Percentiles rank a stretch among this genome's conserved stretches.
Conservation (phyloP, 1,140 invertebrate genomes). For the Microplitis mediator region DNA sequence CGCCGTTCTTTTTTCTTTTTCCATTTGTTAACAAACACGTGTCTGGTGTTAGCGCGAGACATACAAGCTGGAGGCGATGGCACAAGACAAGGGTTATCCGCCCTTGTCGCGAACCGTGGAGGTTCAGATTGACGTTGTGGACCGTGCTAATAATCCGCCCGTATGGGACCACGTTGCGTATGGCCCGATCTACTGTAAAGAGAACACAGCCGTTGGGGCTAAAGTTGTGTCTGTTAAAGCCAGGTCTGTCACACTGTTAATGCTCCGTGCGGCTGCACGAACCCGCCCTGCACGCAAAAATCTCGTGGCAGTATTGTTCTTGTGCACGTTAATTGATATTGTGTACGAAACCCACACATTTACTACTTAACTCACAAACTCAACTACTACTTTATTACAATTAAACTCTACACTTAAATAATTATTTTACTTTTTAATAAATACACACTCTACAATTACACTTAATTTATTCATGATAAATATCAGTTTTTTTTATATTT, state of each 20-base stretch:
- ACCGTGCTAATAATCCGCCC: conserved; percentile 95
- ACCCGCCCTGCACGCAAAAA: conserved; percentile 59
- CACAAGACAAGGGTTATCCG: conserved; percentile 93
- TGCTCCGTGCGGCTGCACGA: conserved; percentile 61
- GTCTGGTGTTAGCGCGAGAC: conserved; percentile 82
- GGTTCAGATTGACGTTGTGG: conserved; percentile 96
- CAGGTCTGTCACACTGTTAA: conserved; percentile 81
- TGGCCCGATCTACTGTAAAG: conserved; percentile 95
- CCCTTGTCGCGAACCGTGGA: conserved; percentile 92
- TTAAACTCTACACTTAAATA: conserved; percentile 1
- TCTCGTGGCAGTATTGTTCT: conserved; percentile 63
- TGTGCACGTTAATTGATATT: conserved; percentile 64
- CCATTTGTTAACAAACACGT: conserved; percentile 60
- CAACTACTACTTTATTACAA: conserved; percentile 8
- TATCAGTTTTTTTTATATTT: too few relatives aligned
- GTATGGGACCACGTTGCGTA: conserved; percentile 95
- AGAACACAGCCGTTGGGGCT: conserved; percentile 94
- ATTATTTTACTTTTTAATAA: not conserved
- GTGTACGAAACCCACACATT: conserved; percentile 56
- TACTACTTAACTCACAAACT: conserved; percentile 22
- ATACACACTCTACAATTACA: too few relatives aligned
- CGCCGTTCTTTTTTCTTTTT: conserved; percentile 70
- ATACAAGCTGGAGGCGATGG: conserved; percentile 95
- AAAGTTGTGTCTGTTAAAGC: conserved; percentile 97
- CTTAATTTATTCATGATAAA: too few relatives aligned